Conservation (phyloP, 2,888 invertebrate genomes). For the Steinernema carpocapsae region DNA sequence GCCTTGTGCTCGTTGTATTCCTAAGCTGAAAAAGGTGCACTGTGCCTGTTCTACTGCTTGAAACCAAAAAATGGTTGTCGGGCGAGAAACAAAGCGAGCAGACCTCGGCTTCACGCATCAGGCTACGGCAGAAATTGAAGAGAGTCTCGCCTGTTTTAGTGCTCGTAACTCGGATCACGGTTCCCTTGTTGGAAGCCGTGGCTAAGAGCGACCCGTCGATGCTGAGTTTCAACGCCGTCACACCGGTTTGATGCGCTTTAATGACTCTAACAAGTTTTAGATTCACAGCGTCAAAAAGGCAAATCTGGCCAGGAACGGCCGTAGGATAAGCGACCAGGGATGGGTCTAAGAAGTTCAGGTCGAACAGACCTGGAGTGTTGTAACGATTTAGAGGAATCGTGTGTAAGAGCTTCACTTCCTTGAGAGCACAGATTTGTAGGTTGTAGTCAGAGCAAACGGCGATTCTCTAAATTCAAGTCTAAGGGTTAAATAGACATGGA, state of each 20-base stretch:
- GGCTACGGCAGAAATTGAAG: slow-evolving; percentile 1
- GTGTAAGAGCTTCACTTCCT: not conserved
- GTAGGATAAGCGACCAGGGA: slow-evolving; percentile 19
- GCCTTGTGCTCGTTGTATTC: not conserved
- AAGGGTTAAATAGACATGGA: not conserved
- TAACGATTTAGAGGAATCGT: not conserved
- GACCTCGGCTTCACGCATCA: slow-evolving; percentile 60
- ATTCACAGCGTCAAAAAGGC: not conserved
- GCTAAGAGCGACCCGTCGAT: not conserved
- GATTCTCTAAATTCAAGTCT: not conserved
- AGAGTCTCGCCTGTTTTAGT: not conserved
- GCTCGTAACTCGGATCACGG: not conserved
- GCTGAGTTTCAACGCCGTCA: not conserved
- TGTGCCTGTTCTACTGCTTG: slow-evolving; percentile 7
- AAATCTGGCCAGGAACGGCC: not conserved
- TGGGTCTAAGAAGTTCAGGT: not conserved
- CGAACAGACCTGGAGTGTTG: slow-evolving; percentile 11
- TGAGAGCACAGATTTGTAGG: not conserved
- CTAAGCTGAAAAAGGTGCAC: slow-evolving; percentile 7
- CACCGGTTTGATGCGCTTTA: slow-evolving; percentile 14
- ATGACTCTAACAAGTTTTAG: not conserved
- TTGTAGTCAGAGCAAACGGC: not conserved
- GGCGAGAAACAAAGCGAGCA: slow-evolving; percentile 10
- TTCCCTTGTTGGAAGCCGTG: slow-evolving; percentile 13
- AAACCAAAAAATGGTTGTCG: not conserved